These are phyloP conservation scores for Microchrysa polita DNA, from an alignment of 2,888 invertebrate species.

Conservation along the genomic window DNA sequence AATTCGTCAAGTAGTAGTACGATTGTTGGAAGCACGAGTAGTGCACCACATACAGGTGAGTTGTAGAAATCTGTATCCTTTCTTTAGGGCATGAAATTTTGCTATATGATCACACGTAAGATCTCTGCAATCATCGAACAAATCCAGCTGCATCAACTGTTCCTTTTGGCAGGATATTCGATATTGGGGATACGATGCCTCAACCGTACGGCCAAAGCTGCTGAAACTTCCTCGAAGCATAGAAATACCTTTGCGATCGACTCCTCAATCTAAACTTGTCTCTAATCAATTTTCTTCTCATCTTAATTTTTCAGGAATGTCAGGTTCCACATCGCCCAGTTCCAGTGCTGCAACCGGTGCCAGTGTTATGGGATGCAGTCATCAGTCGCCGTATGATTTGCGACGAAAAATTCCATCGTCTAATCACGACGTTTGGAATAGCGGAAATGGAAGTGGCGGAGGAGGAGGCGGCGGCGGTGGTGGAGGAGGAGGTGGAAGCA, in stretches of 20 bases:
- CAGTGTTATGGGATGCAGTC: conserved; percentile 66
- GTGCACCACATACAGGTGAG: conserved; percentile 63
- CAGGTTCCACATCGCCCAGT: conserved; percentile 59
- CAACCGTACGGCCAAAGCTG: no score
- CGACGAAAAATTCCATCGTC: conserved; percentile 75
- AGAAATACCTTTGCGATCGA: no score
- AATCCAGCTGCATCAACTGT: no score
- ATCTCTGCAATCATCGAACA: no score
- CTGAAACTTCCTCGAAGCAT: no score
- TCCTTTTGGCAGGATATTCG: no score
- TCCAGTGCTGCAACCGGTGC: conserved; percentile 62
- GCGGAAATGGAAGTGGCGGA: conserved; percentile 59
- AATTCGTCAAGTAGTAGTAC: conserved; percentile 51
- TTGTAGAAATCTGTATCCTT: no score
- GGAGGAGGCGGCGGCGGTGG: no score
- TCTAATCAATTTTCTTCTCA: neutral
- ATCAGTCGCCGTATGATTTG: conserved; percentile 91
- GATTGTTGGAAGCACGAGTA: conserved; percentile 66
- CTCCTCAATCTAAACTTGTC: no score
- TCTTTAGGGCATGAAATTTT: no score
- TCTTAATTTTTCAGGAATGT: conserved; percentile 56
- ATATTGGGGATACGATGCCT: no score
- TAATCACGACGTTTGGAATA: conserved; percentile 64
- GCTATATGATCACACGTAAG: no score
- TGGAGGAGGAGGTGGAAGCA: conserved; percentile 63